phyloP scores from a whole-genome alignment of 2,797 vertebrate species.

The Chiroxiphia lanceolata region DNA sequence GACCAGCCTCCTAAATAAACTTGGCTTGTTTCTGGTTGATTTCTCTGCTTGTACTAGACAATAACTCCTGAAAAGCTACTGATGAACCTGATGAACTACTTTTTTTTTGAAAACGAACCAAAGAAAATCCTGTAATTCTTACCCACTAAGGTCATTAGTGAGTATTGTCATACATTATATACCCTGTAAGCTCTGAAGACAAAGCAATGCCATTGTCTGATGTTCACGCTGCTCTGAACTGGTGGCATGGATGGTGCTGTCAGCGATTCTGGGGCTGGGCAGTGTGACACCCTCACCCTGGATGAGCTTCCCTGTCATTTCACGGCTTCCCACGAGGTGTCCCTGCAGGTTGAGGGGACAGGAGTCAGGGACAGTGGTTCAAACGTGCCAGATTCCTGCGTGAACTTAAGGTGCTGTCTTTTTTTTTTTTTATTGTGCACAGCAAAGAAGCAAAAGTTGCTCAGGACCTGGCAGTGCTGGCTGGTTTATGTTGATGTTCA shows the following conservation, averaged over 20 bases:
- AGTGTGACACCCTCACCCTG: background rate
- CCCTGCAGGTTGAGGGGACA: background rate
- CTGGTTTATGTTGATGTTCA: slow-evolving; percentile 77
- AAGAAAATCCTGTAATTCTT: background rate
- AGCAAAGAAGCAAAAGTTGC: slow-evolving; percentile 67
- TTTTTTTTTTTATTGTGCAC: background rate
- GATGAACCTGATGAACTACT: slow-evolving; percentile 11
- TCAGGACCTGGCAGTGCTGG: slow-evolving; percentile 81
- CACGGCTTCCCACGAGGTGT: slow-evolving; percentile 54
- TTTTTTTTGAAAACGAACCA: background rate
- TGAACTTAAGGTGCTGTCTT: background rate
- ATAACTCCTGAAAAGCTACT: background rate
- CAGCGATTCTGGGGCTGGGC: background rate
- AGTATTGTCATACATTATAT: background rate
- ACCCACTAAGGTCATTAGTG: background rate
- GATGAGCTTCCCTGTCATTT: background rate
- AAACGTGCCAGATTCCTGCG: background rate
- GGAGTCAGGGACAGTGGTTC: background rate
- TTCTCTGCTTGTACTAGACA: background rate
- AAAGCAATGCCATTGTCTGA: background rate
- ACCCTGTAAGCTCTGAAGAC: background rate
- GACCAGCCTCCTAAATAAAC: slow-evolving; percentile 25
- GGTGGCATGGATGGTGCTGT: background rate
- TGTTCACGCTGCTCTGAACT: background rate
- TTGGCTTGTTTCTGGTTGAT: slow-evolving; percentile 13